Base-by-base conservation (phyloP, 1,140 invertebrate genomes). In the Thaumetopoea pityocampa region DNA sequence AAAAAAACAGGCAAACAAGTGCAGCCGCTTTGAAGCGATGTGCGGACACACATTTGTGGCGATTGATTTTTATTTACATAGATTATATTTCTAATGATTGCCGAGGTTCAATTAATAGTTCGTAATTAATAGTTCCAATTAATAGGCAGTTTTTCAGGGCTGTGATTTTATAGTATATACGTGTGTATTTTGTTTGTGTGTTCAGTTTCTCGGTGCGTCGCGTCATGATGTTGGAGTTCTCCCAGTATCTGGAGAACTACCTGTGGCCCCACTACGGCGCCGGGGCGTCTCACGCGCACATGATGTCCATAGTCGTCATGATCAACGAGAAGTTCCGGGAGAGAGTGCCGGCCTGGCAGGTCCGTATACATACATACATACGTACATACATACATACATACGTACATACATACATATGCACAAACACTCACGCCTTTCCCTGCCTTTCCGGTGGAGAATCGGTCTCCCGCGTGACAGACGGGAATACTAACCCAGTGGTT, bases 301-400 rank as follows among this genome's bases (percentile, higher is more conserved):
- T 98, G 46, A 91, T 99, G 90, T 98, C 97, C 0, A 97, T 99
- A 50, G 93, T 98, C 17, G 91, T 95, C 0, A 98, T 99, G 93
- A 90, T 99, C 5, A 99, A 99, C 89, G 98, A 99, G 68, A 99
- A 99, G 73, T 98, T 99, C 68, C 86, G 97, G 7, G 98, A 99
- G 86, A 86, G 97, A 54, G 96, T 99, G 6, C 93, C 94, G 47
- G 95, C 97, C n/a, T 99, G 98, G 98, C 90, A 94, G 70, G 92
- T 95, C 57, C 72, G 70, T 62, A 18, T 7, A 17, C 1, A 1
- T 28, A 8, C 12, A 2, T 6, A 29, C 8, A 8, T 4, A 4
- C 12, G 6, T 5, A 14, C 2, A 4, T 34, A 12, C 12, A 12
- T 14, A 4, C 1, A 36, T 15, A 17, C 12, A n/a, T n/a, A n/a